A percentile compares a stretch with the other conserved stretches of the same genome.
Evolutionary conservation across 2,113 vertebrate species (phyloP).

Genomic region (Leucoraja erinaceus): DNA sequence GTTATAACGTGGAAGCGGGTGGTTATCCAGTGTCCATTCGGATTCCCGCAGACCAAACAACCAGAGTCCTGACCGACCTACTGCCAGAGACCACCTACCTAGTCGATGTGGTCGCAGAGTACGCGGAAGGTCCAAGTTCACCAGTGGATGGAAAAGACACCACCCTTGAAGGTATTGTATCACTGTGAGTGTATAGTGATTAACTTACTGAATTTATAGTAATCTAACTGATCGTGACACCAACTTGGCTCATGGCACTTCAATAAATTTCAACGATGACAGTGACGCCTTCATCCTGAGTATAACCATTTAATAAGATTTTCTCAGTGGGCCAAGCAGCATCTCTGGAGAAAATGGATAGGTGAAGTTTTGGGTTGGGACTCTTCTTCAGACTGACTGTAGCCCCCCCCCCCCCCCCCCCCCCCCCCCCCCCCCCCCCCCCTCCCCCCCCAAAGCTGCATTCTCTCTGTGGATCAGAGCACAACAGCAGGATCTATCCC

Average conservation of each 20-base stretch:
- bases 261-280: no score
- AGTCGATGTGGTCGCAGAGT: conserved; percentile 78
- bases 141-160: conserved; percentile 72
- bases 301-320: neutral
- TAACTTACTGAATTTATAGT: no score
- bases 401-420: no score
- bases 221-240: no score
- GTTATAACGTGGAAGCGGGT: conserved; percentile 63
- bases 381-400: no score
- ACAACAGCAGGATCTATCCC: no score
- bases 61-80: conserved; percentile 67
- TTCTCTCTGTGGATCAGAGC: neutral
- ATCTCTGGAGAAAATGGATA: no score
- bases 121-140: conserved; percentile 75
- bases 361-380: no score
- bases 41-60: conserved; percentile 67
- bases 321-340: neutral
- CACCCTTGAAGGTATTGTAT: conserved; percentile 71
- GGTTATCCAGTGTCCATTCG: conserved; percentile 70
- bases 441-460: no score
- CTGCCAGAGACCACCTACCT: conserved; percentile 77
- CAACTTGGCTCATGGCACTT: no score
- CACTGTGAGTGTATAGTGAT: no score
- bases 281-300: neutral
- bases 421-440: no score